Conservation (phyloP, 2,797 vertebrate genomes). For the Anomalospiza imberbis region DNA sequence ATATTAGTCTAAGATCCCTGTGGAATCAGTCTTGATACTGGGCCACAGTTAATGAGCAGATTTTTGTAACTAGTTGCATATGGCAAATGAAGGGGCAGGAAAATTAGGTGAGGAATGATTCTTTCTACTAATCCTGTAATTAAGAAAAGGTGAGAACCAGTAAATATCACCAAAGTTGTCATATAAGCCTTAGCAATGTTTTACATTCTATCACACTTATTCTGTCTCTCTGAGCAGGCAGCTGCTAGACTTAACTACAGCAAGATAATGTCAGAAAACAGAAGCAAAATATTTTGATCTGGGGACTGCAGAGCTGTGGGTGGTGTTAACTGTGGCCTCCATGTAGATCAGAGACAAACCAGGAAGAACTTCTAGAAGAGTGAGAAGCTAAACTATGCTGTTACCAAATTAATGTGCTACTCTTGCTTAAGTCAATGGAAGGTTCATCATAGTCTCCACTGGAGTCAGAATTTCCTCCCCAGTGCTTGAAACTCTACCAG, state of each 20-base stretch:
- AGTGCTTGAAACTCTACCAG: not conserved
- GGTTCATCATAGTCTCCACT: not conserved
- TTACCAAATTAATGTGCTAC: not conserved
- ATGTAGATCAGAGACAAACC: constrained; percentile 35
- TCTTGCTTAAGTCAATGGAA: not conserved
- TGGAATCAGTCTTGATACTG: not conserved
- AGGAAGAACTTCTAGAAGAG: constrained; percentile 24
- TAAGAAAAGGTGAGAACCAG: constrained; percentile 35
- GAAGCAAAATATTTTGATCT: constrained; percentile 69
- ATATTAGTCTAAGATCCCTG: not conserved
- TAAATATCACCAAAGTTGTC: constrained; percentile 29
- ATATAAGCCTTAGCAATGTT: constrained; percentile 32
- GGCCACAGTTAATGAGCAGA: not conserved
- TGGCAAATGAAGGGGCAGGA: not conserved
- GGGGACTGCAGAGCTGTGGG: constrained; percentile 49
- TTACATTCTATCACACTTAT: constrained; percentile 46
- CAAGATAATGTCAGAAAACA: constrained; percentile 60
- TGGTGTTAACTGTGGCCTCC: constrained; percentile 50
- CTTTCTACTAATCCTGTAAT: not conserved
- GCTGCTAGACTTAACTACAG: constrained; percentile 57
- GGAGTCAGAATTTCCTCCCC: not conserved
- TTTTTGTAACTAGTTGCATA: not conserved
- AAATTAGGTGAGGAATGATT: constrained; percentile 21
- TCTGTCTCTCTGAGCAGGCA: constrained; percentile 49
- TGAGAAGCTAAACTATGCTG: constrained; percentile 5